Conservation (phyloP, 2,113 vertebrate genomes). For the Narcine bancroftii region DNA sequence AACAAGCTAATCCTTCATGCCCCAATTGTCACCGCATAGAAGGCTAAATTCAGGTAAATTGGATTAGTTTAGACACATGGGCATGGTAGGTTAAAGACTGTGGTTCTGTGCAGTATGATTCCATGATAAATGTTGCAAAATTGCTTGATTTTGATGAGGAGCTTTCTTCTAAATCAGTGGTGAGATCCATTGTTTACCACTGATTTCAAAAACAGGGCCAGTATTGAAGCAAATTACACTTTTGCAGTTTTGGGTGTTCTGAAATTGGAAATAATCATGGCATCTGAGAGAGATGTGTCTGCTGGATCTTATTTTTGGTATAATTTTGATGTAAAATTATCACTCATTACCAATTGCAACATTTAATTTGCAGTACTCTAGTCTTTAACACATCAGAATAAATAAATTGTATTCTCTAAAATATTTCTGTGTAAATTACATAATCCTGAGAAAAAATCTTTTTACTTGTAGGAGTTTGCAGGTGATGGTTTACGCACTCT, state of each 20-base stretch:
- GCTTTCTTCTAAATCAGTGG: too few relatives aligned
- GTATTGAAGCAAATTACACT: neutral
- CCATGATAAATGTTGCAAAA: too few relatives aligned
- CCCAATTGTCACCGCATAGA: too few relatives aligned
- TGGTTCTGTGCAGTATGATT: too few relatives aligned
- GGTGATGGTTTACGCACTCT: slow-evolving; percentile 81
- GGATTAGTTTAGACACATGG: too few relatives aligned
- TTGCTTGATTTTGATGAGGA: too few relatives aligned
- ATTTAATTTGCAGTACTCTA: neutral
- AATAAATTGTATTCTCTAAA: neutral
- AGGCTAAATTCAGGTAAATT: too few relatives aligned
- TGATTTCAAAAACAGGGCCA: too few relatives aligned
- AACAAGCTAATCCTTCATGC: too few relatives aligned
- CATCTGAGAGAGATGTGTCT: neutral
- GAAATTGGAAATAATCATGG: neutral
- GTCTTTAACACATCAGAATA: neutral
- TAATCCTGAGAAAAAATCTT: neutral
- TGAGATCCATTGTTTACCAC: too few relatives aligned
- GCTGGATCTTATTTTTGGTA: neutral
- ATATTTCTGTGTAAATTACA: neutral
- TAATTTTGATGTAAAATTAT: neutral
- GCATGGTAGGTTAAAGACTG: too few relatives aligned
- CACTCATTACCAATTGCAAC: neutral
- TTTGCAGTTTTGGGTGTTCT: neutral
- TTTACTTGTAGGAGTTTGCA: slow-evolving; percentile 72